Conservation (phyloP, 2,888 invertebrate species). For the Clepsis dumicolana region DNA sequence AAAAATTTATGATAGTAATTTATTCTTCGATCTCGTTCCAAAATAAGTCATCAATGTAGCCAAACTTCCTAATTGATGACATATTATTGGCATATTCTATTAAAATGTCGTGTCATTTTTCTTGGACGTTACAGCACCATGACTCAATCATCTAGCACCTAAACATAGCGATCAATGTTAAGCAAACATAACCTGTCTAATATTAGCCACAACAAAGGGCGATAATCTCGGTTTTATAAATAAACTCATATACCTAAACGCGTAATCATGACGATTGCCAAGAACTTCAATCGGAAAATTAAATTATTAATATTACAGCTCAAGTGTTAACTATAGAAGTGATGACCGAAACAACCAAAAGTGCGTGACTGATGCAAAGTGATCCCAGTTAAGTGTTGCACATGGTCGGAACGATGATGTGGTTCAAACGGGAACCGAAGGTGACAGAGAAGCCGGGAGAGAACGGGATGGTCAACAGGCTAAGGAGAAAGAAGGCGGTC, state of each 20-base stretch:
- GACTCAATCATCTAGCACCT: constrained; percentile 26
- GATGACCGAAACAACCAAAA: not conserved
- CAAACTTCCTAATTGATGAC: constrained; percentile 5
- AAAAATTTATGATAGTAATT: not conserved
- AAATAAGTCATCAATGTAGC: not conserved
- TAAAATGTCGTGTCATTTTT: not conserved
- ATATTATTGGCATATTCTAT: constrained; percentile 16
- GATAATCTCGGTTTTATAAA: constrained; percentile 42
- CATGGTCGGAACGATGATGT: constrained; percentile 75
- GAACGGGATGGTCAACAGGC: constrained; percentile 71
- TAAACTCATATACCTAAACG: constrained; percentile 30
- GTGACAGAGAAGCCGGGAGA: constrained; percentile 69
- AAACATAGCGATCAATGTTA: constrained; percentile 14
- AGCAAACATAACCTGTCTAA: constrained; percentile 25
- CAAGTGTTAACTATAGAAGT: not conserved
- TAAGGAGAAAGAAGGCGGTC: constrained; percentile 75
- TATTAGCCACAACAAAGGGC: constrained; percentile 36
- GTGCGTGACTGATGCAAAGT: constrained; percentile 31
- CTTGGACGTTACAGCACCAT: not conserved
- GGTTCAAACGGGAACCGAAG: constrained; percentile 81
- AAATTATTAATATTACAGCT: constrained; percentile 12
- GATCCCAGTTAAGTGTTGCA: constrained; percentile 11
- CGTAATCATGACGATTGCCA: constrained; percentile 39
- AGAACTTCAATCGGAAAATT: constrained; percentile 33
- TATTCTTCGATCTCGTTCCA: not conserved